Evolutionary conservation across 2,888 invertebrate species (phyloP), one percentile per base, ranked within the genome.

Genomic region (Quadroppia sp.): DNA sequence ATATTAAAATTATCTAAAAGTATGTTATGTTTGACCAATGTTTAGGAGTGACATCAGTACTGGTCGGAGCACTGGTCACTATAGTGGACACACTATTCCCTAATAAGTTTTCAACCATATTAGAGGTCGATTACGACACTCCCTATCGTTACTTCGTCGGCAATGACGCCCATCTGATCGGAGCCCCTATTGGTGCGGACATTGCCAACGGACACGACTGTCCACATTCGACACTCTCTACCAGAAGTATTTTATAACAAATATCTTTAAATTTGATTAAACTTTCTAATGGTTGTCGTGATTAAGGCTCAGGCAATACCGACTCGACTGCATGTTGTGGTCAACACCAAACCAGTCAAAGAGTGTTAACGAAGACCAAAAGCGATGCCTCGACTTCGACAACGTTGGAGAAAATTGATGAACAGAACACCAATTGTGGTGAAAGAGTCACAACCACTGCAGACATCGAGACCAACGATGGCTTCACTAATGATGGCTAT

Each of bases 91-190:
- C 93, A 80, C 87, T 93, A 78, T 92, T 90, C 85, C 94, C 94
- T 6, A 92, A 94, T 82, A 89, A 89, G 79, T 94, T 95, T 84
- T 92, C 93, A 59, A 94, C 94, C 0, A 91, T 94, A 77, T 84
- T 93, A 74, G 92, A 92, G 82, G 90, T 94, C 61, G 94, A 95
- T 83, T 94, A 92, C 82, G 94, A 94, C 82, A 94, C 94, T 20
- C 94, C 94, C 0, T 94, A 93, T 73, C 74, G 78, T 72, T 79
- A 78, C 61, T 78, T 78, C 74, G 78, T 78, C 0, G 77, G 77
- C 1, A 77, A 77, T 56, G 77, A 77, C 67, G 73, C 75, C 28
- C 77, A 77, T 70, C 42, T 76, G 25, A 50, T 76, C 53, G 74
- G 76, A n/a, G 59, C 74, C 32, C 48, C 40, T 11, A 20, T n/a